Evolutionary conservation across 2,113 vertebrate species (phyloP).

Genomic region (Corythornis madagascariensis): DNA sequence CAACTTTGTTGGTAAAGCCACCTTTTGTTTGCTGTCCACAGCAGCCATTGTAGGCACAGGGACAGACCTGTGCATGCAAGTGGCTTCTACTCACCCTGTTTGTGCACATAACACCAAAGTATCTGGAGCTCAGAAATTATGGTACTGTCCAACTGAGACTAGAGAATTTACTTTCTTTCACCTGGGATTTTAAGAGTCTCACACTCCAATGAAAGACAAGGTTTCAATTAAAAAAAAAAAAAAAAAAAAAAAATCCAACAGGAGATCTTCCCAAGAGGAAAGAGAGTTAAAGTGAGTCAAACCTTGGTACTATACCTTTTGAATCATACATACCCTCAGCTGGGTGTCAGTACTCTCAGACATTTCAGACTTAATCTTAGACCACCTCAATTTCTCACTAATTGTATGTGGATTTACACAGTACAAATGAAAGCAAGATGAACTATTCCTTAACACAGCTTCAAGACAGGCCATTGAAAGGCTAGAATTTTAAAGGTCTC

Average conservation of each 20-base stretch:
- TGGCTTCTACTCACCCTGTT: not conserved
- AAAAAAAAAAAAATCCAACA: not conserved
- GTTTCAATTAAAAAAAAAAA: not conserved
- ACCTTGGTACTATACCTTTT: not conserved
- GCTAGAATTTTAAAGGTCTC: not conserved
- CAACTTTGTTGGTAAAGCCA: not conserved
- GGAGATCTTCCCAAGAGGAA: conserved; percentile 16
- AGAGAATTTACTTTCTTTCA: conserved; percentile 17
- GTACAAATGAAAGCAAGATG: not conserved
- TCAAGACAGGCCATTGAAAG: not conserved
- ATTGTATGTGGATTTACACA: not conserved
- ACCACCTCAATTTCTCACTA: not conserved
- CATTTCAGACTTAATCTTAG: not conserved
- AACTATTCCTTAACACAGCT: not conserved
- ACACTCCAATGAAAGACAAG: not conserved
- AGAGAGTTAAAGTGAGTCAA: not conserved
- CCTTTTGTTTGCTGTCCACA: not conserved
- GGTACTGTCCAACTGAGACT: not conserved
- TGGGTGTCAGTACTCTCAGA: not conserved
- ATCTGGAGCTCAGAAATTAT: conserved; percentile 12
- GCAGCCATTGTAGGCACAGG: not conserved
- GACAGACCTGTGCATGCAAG: accelerated
- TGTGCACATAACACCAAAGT: not conserved
- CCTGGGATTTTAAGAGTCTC: conserved; percentile 5
- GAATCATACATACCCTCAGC: not conserved